Evolutionary conservation across 2,888 invertebrate species (phyloP).

Genomic region (Himalopsyche kuldschensis): DNA sequence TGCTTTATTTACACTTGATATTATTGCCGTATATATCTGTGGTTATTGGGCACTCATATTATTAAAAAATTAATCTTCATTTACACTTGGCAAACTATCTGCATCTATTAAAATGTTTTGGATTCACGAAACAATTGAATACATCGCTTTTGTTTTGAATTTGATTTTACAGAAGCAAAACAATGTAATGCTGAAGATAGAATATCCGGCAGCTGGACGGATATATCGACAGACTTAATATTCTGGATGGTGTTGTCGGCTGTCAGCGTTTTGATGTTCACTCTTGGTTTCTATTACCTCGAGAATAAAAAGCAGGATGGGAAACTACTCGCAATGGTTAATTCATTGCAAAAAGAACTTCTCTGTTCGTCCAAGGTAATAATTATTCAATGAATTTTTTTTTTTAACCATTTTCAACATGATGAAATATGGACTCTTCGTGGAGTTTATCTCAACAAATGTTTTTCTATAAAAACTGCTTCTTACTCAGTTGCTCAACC

Average conservation of each 20-base stretch:
- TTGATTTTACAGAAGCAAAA: neutral
- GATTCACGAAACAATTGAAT: neutral
- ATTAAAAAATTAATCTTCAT: neutral
- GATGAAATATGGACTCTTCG: too few species aligned
- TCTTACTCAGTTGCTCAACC: too few species aligned
- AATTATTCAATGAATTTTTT: neutral
- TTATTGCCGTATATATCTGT: neutral
- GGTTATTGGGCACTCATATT: neutral
- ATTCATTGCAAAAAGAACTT: conserved; percentile 56
- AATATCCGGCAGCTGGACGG: neutral
- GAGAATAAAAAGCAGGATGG: conserved; percentile 74
- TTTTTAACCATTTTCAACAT: neutral
- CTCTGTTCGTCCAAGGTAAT: conserved; percentile 59
- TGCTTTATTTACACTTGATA: neutral
- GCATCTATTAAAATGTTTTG: neutral
- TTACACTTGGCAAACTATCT: neutral
- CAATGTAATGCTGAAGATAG: conserved; percentile 34
- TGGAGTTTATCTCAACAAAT: too few species aligned
- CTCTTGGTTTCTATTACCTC: conserved; percentile 75
- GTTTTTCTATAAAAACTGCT: too few species aligned
- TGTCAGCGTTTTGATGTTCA: conserved; percentile 70
- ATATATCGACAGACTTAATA: conserved; percentile 52
- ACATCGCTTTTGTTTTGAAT: neutral
- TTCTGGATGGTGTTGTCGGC: conserved; percentile 69
- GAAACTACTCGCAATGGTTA: conserved; percentile 67